Conservation (phyloP, 2,888 invertebrate genomes). For the Drosophila tanythrix region DNA sequence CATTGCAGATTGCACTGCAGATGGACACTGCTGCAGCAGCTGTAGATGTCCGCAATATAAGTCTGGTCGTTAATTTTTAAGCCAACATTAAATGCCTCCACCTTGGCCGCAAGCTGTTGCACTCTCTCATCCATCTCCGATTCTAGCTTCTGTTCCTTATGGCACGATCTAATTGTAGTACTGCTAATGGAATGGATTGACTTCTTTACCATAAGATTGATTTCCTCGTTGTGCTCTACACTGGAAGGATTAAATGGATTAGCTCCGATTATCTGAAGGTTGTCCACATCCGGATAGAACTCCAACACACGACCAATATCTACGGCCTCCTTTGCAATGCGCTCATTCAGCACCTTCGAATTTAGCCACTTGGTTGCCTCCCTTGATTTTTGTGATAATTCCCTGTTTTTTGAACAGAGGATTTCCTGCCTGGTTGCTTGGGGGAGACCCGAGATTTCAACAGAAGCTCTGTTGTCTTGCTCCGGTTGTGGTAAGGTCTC, state of each 20-base stretch:
- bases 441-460: slow-evolving; percentile 76
- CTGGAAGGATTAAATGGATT: background rate
- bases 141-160: background rate
- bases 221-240: slow-evolving; percentile 24
- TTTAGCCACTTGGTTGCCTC: slow-evolving; percentile 60
- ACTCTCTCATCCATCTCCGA: background rate
- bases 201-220: slow-evolving; percentile 30
- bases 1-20: slow-evolving; percentile 58
- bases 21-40: slow-evolving; percentile 16
- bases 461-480: background rate
- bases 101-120: background rate
- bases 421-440: slow-evolving; percentile 57
- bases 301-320: slow-evolving; percentile 71
- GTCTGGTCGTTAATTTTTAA: slow-evolving; percentile 66
- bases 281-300: slow-evolving; percentile 69
- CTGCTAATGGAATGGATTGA: slow-evolving; percentile 57
- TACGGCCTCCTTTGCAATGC: slow-evolving; percentile 40
- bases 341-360: slow-evolving; percentile 61
- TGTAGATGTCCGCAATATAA: slow-evolving; percentile 8
- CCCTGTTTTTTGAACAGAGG: background rate
- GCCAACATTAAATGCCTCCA: slow-evolving; percentile 10
- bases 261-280: slow-evolving; percentile 70
- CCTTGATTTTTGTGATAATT: background rate
- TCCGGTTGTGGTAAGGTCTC: slow-evolving; percentile 75
- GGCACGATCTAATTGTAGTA: slow-evolving; percentile 17